phyloP scores from a whole-genome alignment of 2,113 vertebrate species.

The Sinocyclocheilus anophthalmus region DNA sequence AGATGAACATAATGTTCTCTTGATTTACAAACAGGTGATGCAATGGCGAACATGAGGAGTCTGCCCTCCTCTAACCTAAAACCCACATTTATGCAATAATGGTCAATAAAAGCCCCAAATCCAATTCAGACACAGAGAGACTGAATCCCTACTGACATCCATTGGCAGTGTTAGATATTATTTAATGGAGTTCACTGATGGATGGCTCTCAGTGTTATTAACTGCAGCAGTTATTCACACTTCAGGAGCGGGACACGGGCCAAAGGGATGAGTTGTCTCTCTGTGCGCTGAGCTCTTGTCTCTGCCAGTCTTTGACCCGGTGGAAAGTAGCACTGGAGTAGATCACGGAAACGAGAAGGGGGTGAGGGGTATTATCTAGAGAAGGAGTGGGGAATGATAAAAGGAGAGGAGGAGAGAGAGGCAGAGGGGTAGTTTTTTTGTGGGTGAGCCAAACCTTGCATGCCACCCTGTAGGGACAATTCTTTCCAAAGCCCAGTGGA shows the following conservation, averaged over 20 bases:
- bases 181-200: constrained; percentile 31
- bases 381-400: constrained; percentile 62
- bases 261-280: constrained; percentile 58
- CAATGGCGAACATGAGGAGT: neutral
- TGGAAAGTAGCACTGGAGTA: constrained; percentile 66
- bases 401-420: constrained; percentile 69
- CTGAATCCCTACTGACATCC: constrained; percentile 30
- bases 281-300: constrained; percentile 64
- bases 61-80: constrained; percentile 21
- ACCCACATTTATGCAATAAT: constrained; percentile 5
- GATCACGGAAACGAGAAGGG: constrained; percentile 39
- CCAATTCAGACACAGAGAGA: constrained; percentile 72
- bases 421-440: constrained; percentile 64
- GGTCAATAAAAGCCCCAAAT: constrained; percentile 24
- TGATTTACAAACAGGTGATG: constrained; percentile 25
- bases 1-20: neutral
- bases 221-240: constrained; percentile 15
- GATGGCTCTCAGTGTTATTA: constrained; percentile 29
- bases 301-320: constrained; percentile 69
- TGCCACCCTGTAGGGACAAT: constrained; percentile 99
- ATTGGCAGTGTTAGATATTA: constrained; percentile 22
- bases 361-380: constrained; percentile 60
- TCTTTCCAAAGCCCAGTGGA: constrained; percentile 99
- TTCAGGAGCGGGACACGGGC: neutral
- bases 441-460: constrained; percentile 95